Base-by-base conservation (phyloP, 2,113 vertebrate species). In the Salvelinus fontinalis region DNA sequence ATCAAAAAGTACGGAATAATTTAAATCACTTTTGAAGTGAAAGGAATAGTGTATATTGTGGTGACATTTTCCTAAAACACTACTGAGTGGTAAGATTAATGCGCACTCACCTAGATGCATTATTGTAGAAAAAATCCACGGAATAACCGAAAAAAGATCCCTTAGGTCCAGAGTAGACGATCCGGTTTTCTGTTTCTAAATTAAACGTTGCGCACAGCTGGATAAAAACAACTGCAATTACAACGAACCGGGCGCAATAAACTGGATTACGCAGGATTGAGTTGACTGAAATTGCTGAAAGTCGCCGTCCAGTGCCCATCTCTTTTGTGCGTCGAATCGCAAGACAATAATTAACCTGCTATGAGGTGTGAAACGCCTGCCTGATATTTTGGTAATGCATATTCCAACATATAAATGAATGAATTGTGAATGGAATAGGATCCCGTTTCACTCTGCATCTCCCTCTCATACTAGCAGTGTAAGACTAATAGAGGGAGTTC, bases 141-240 rank as follows among this genome's bases (percentile, higher is more conserved):
- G 91, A 89, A 22, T 89, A 92, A 3, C 91, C 91, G 72, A 91
- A 92, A 9, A 89, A 88, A 88, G 88, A 91, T 4, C 88, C 84
- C 70, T 0, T 65, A 0, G 87, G 83, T 77, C 91, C 91, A 16
- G 70, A 75, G 79, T 89, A 90, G 67, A 89, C 88, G 2, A 87
- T 69, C 71, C 89, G 84, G 0, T 26, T 22, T 72, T 90, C 88
- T 12, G 81, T 31, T 81, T 92, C 91, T 81, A 92, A 64, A 73
- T 92, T 92, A 84, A 92, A 92, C 3, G 88, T 78, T 0, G 79
- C 73, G 70, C 89, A 88, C 13, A 88, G 74, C 59, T 84, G 85
- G 16, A 79, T 8, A 57, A 81, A 9, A 80, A 75, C 4, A 60
- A 62, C 64, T 64, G 75, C 76, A 68, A 79, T 68, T 59, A 74